A percentile compares a stretch with the other conserved stretches of the same genome.
phyloP scores from a whole-genome alignment of 2,797 vertebrate species.

The Danio jaintianensis region DNA sequence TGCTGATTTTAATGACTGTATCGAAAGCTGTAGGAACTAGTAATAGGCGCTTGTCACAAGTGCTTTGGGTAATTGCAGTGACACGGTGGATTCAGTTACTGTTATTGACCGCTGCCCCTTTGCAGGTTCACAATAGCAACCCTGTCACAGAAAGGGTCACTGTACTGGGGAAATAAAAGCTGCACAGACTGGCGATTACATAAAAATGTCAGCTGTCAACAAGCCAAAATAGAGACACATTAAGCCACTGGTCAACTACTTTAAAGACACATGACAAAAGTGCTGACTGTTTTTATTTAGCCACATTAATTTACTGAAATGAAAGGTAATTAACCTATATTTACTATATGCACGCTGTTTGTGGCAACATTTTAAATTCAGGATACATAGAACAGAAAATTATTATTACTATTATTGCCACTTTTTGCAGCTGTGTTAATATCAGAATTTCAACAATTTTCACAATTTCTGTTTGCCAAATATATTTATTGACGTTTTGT shows the following conservation, averaged over 20 bases:
- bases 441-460: too few relatives aligned
- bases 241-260: neutral
- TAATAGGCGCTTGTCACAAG: constrained; percentile 46
- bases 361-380: too few relatives aligned
- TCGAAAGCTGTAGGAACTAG: constrained; percentile 56
- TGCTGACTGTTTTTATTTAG: too few relatives aligned
- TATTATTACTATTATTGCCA: too few relatives aligned
- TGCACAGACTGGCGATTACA: neutral
- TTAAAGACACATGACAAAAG: neutral
- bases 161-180: neutral
- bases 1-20: constrained; percentile 70
- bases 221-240: neutral
- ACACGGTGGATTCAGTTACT: constrained; percentile 25
- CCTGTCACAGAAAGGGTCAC: constrained; percentile 5
- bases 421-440: too few relatives aligned
- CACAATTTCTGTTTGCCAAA: too few relatives aligned
- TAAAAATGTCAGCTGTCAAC: neutral
- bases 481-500: too few relatives aligned
- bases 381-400: too few relatives aligned
- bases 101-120: constrained; percentile 45
- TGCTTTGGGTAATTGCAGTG: constrained; percentile 23
- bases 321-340: neutral
- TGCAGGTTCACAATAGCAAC: constrained; percentile 41
- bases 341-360: too few relatives aligned
- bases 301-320: neutral